Evolutionary conservation across 2,113 vertebrate genomes (phyloP).

Genomic region (Phalacrocorax brasilianus): DNA sequence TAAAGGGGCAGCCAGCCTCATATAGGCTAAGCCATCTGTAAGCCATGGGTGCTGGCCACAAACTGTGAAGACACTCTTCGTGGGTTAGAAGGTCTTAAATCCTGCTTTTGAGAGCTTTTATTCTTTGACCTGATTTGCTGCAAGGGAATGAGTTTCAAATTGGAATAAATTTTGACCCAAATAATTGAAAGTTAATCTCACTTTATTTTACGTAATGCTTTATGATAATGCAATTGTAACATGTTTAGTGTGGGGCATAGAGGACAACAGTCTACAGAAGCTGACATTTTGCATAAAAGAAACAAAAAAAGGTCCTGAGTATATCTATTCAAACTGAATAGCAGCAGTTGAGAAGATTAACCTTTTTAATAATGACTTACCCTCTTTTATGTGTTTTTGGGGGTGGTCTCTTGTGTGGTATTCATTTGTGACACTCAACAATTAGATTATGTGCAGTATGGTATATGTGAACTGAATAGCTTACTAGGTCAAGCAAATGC

Average conservation of each 20-base stretch:
- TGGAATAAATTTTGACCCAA: slow-evolving; percentile 38
- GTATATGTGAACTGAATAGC: slow-evolving; percentile 29
- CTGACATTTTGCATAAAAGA: slow-evolving; percentile 35
- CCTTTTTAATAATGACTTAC: slow-evolving; percentile 30
- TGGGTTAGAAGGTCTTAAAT: neutral
- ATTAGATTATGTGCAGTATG: slow-evolving; percentile 6
- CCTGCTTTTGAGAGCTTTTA: slow-evolving; percentile 18
- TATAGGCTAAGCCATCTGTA: neutral
- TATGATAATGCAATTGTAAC: slow-evolving; percentile 32
- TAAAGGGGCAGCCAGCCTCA: neutral
- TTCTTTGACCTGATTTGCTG: slow-evolving; percentile 24
- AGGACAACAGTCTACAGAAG: slow-evolving; percentile 15
- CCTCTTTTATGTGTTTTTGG: slow-evolving; percentile 3
- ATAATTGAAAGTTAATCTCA: slow-evolving; percentile 52
- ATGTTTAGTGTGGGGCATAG: neutral
- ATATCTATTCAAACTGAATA: slow-evolving; percentile 8
- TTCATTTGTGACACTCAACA: slow-evolving; percentile 37
- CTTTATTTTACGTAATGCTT: slow-evolving; percentile 44
- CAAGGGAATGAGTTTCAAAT: slow-evolving; percentile 31
- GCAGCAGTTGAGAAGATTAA: slow-evolving; percentile 6
- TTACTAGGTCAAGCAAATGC: slow-evolving; percentile 56
- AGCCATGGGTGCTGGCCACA: neutral
- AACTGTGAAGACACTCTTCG: neutral
- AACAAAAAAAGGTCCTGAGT: slow-evolving; percentile 22
- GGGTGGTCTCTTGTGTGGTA: neutral